These are phyloP conservation scores for Hesperia comma DNA, from an alignment of 2,888 invertebrate species.

Conservation along the genomic window DNA sequence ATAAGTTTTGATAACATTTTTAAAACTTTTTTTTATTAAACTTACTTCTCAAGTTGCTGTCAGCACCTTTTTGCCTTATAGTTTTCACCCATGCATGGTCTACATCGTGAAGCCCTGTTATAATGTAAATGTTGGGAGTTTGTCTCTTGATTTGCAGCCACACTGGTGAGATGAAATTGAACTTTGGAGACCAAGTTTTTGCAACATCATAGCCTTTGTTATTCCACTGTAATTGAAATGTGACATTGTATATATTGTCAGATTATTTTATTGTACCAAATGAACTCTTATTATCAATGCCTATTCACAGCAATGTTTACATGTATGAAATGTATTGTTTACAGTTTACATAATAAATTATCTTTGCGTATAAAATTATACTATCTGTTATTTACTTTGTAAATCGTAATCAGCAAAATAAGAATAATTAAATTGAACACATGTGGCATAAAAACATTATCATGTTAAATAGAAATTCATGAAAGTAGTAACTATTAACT, in stretches of 20 bases:
- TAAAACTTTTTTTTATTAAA: slow-evolving; percentile 15
- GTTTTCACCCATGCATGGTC: slow-evolving; percentile 92
- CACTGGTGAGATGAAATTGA: slow-evolving; percentile 95
- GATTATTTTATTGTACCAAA: no score
- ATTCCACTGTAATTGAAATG: slow-evolving; percentile 91
- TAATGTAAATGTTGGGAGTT: slow-evolving; percentile 84
- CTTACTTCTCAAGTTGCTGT: slow-evolving; percentile 85
- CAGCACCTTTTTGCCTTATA: slow-evolving; percentile 85
- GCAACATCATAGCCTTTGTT: slow-evolving; percentile 96
- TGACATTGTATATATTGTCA: no score
- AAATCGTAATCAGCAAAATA: no score
- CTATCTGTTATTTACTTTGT: no score
- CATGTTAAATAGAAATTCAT: not conserved
- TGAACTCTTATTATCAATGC: no score
- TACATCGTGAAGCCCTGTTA: slow-evolving; percentile 92
- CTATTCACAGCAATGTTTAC: no score
- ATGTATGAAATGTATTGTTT: no score
- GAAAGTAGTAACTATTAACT: not conserved
- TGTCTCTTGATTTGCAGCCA: slow-evolving; percentile 94
- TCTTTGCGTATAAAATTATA: no score
- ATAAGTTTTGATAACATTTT: no score
- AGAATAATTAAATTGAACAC: no score
- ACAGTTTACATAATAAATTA: no score
- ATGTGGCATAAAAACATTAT: no score
- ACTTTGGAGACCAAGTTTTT: slow-evolving; percentile 94